phyloP scores from a whole-genome alignment of 2,797 vertebrate species.

The Phoeniculus purpureus region DNA sequence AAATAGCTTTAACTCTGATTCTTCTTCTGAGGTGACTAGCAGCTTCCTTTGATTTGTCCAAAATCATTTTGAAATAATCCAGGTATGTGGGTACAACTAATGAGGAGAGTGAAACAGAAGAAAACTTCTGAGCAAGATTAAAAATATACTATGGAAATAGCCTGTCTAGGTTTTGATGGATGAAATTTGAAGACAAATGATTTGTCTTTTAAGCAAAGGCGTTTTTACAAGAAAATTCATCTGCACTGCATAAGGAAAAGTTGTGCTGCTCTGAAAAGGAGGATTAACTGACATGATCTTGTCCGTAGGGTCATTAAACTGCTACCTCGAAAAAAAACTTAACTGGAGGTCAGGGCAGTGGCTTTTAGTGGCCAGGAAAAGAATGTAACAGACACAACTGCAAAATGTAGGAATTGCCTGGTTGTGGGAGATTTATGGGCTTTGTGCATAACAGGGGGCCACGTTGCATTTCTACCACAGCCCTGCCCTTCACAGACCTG shows the following conservation, averaged over 20 bases:
- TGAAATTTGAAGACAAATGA: slow-evolving; percentile 70
- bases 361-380: neutral
- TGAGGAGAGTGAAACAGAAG: slow-evolving; percentile 31
- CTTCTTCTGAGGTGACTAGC: neutral
- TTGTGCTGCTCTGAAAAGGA: slow-evolving; percentile 28
- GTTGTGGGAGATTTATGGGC: slow-evolving; percentile 55
- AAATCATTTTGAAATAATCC: slow-evolving; percentile 48
- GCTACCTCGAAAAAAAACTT: slow-evolving; percentile 26
- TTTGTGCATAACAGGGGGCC: slow-evolving; percentile 18
- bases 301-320: slow-evolving; percentile 5
- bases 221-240: slow-evolving; percentile 55
- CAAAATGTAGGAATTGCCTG: neutral
- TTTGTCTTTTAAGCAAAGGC: slow-evolving; percentile 54
- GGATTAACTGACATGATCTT: slow-evolving; percentile 41
- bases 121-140: slow-evolving; percentile 63
- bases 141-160: slow-evolving; percentile 63
- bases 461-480: neutral
- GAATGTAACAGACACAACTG: neutral
- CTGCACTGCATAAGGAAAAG: slow-evolving; percentile 52
- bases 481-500: neutral
- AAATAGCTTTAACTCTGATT: neutral
- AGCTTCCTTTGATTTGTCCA: slow-evolving; percentile 2
- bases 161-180: slow-evolving; percentile 49
- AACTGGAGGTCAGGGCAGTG: neutral
- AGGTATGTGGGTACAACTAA: slow-evolving; percentile 18